A percentile compares a stretch with the other conserved stretches of the same genome.
Conservation (phyloP, 2,888 invertebrate genomes). For the Pyrocoelia pectoralis region DNA sequence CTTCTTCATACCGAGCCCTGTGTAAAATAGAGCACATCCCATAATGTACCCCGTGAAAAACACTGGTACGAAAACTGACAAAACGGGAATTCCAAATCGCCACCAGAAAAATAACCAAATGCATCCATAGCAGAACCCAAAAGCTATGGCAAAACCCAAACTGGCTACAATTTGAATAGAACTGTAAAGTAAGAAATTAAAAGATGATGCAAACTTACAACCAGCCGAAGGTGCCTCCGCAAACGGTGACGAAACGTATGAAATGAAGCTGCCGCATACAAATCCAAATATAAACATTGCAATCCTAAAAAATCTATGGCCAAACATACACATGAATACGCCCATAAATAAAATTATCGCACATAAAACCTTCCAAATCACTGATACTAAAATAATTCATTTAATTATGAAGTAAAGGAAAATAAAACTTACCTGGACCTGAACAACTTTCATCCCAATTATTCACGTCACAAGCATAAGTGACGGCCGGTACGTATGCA, state of each 20-base stretch:
- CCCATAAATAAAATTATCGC: conserved; percentile 67
- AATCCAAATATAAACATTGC: conserved; percentile 70
- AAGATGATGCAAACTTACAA: conserved; percentile 14
- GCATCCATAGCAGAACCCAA: conserved; percentile 67
- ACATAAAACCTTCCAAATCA: conserved; percentile 63
- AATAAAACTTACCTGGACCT: conserved; percentile 61
- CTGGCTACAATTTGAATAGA: conserved; percentile 59
- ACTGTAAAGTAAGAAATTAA: too few relatives aligned
- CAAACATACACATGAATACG: conserved; percentile 68
- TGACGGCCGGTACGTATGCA: conserved; percentile 73
- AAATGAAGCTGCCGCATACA: conserved; percentile 64
- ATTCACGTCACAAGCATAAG: conserved; percentile 70
- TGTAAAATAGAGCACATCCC: conserved; percentile 66
- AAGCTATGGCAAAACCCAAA: conserved; percentile 61
- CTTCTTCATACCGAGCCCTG: conserved; percentile 65
- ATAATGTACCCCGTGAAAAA: conserved; percentile 69
- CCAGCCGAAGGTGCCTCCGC: conserved; percentile 11
- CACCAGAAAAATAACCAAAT: conserved; percentile 71
- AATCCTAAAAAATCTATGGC: conserved; percentile 70
- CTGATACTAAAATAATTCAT: conserved; percentile 56
- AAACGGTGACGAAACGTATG: conserved; percentile 62
- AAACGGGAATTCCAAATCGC: conserved; percentile 67
- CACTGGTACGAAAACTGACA: conserved; percentile 67
- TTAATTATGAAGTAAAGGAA: background rate
- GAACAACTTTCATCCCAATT: conserved; percentile 62